These are phyloP conservation scores for Spheniscus humboldti DNA, from an alignment of 2,797 vertebrate genomes.

Conservation along the genomic window DNA sequence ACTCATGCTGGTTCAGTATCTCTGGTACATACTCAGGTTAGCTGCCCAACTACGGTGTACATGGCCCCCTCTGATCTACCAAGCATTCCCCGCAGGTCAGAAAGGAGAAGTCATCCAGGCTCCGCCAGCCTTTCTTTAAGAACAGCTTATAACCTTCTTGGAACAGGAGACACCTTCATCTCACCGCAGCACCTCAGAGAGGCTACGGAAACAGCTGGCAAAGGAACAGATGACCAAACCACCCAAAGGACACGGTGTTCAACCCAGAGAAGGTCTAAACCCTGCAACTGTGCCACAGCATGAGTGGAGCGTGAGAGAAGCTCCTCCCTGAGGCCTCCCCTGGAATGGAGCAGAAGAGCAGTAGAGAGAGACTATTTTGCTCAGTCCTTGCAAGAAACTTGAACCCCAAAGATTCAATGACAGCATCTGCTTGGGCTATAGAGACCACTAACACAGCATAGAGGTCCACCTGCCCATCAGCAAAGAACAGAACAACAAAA, in stretches of 20 bases:
- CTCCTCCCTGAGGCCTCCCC: neutral
- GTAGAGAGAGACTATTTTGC: neutral
- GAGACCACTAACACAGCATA: neutral
- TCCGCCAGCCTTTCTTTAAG: neutral
- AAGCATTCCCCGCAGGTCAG: neutral
- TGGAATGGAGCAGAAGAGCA: neutral
- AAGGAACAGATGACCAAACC: neutral
- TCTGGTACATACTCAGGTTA: neutral
- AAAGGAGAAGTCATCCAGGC: neutral
- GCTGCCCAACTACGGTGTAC: neutral
- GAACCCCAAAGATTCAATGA: neutral
- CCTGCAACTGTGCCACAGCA: neutral
- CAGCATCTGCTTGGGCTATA: neutral
- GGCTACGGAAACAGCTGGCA: neutral
- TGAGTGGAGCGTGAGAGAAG: rapidly evolving
- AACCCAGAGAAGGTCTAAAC: neutral
- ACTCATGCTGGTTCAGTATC: neutral
- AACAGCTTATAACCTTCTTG: neutral
- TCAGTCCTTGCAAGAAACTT: neutral
- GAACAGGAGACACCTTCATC: neutral
- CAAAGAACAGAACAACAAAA: neutral
- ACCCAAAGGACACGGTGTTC: rapidly evolving
- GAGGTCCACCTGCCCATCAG: neutral
- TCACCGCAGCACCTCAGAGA: neutral
- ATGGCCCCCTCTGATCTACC: neutral